Percentiles rank a stretch among this genome's conserved stretches.
These are phyloP conservation scores for Coptodon bakossiorum DNA, from an alignment of 2,113 vertebrate genomes.

Conservation along the genomic window DNA sequence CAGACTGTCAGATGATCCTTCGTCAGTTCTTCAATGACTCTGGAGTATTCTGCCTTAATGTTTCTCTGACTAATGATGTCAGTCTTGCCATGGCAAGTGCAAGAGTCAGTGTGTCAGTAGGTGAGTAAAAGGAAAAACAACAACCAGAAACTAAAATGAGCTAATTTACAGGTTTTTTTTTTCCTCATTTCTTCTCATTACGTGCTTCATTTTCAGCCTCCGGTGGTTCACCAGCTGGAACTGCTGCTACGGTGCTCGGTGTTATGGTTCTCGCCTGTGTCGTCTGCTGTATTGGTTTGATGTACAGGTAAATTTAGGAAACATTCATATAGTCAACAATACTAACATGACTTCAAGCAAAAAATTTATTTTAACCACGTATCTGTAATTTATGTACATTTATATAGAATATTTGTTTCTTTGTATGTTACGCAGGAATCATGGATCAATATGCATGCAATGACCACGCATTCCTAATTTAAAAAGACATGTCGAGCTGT, in stretches of 20 bases:
- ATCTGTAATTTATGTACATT: background rate
- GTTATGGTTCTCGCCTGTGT: constrained; percentile 69
- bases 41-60: constrained; percentile 89
- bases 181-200: background rate
- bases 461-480: background rate
- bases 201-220: constrained; percentile 52
- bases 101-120: constrained; percentile 77
- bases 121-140: constrained; percentile 6
- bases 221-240: constrained; percentile 49
- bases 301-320: constrained; percentile 75
- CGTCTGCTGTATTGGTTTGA: constrained; percentile 71
- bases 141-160: background rate
- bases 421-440: background rate
- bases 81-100: constrained; percentile 84
- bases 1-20: constrained; percentile 84
- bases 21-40: constrained; percentile 83
- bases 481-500: background rate
- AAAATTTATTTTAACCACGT: background rate
- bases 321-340: background rate
- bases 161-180: background rate
- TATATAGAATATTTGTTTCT: too few species aligned
- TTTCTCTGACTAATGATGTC: constrained; percentile 84
- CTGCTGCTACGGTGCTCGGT: constrained; percentile 70
- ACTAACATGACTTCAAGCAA: background rate
- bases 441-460: background rate